Evolutionary conservation across 2,113 vertebrate genomes (phyloP).

Genomic region (Castor canadensis): DNA sequence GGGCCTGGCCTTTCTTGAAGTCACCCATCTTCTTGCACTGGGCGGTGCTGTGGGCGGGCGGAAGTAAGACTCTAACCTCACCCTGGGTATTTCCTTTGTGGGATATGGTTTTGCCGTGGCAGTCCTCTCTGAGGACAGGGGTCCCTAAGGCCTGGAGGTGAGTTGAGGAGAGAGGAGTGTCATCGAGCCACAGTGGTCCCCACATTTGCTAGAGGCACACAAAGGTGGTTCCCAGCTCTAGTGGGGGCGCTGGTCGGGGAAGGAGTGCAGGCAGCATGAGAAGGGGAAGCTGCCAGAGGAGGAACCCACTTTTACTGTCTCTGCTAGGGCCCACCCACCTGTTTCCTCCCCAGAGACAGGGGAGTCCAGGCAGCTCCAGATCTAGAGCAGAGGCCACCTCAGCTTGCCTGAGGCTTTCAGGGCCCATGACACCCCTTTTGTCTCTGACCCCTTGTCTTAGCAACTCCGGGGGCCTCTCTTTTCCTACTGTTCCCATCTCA

Average conservation of each 20-base stretch:
- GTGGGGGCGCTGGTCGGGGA: not conserved
- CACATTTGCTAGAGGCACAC: not conserved
- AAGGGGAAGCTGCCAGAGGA: conserved; percentile 55
- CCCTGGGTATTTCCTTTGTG: not conserved
- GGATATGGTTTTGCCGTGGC: not conserved
- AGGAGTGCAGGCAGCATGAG: not conserved
- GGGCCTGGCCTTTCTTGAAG: not conserved
- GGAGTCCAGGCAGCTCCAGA: fast-evolving
- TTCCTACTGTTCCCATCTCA: not conserved
- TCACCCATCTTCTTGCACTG: not conserved
- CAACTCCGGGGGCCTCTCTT: not conserved
- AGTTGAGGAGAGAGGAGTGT: not conserved
- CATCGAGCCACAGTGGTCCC: not conserved
- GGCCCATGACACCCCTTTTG: fast-evolving
- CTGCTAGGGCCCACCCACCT: not conserved
- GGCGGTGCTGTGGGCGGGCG: not conserved
- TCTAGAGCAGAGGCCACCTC: too few relatives aligned
- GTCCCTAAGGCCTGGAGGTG: not conserved
- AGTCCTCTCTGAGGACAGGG: not conserved
- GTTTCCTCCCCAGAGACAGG: not conserved
- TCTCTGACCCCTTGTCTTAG: not conserved
- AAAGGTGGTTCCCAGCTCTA: not conserved
- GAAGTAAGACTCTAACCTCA: not conserved
- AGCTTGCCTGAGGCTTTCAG: not conserved
- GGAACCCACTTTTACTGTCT: conserved; percentile 18